Conservation (phyloP, 2,888 invertebrate genomes). For the Acleris holmiana region DNA sequence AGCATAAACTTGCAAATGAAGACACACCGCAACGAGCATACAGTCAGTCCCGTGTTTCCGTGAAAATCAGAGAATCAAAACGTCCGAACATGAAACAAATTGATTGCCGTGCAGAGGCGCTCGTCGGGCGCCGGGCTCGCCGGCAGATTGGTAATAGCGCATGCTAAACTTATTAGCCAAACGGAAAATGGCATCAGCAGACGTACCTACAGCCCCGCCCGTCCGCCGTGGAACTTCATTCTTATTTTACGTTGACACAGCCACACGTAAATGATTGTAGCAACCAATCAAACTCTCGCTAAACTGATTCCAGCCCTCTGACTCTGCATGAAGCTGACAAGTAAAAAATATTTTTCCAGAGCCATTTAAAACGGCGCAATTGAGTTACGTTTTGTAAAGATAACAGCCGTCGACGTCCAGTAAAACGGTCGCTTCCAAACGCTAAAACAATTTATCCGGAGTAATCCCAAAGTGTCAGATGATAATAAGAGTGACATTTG, state of each 20-base stretch:
- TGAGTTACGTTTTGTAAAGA: constrained; percentile 70
- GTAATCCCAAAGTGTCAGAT: constrained; percentile 81
- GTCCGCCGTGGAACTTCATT: constrained; percentile 73
- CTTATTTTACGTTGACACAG: constrained; percentile 76
- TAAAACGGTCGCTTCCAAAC: constrained; percentile 70
- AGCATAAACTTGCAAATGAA: constrained; percentile 72
- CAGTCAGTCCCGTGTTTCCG: constrained; percentile 60
- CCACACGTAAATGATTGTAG: constrained; percentile 78
- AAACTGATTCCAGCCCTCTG: constrained; percentile 61
- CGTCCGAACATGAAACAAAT: constrained; percentile 79
- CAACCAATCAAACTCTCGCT: constrained; percentile 74
- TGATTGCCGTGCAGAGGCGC: constrained; percentile 75
- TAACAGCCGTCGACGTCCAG: constrained; percentile 71
- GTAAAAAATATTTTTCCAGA: constrained; percentile 52
- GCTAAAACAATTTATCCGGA: constrained; percentile 82
- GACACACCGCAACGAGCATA: constrained; percentile 67
- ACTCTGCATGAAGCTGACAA: constrained; percentile 59
- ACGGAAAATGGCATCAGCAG: constrained; percentile 82
- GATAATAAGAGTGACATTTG: constrained; percentile 84
- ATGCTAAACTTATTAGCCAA: constrained; percentile 83
- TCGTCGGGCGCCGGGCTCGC: constrained; percentile 67
- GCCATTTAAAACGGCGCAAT: constrained; percentile 54
- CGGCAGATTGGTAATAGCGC: constrained; percentile 82
- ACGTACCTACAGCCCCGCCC: constrained; percentile 58
- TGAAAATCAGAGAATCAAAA: constrained; percentile 77